A percentile compares a stretch with the other conserved stretches of the same genome.
Evolutionary conservation across 1,140 invertebrate species (phyloP).

Genomic region (Pteromalus puparum): DNA sequence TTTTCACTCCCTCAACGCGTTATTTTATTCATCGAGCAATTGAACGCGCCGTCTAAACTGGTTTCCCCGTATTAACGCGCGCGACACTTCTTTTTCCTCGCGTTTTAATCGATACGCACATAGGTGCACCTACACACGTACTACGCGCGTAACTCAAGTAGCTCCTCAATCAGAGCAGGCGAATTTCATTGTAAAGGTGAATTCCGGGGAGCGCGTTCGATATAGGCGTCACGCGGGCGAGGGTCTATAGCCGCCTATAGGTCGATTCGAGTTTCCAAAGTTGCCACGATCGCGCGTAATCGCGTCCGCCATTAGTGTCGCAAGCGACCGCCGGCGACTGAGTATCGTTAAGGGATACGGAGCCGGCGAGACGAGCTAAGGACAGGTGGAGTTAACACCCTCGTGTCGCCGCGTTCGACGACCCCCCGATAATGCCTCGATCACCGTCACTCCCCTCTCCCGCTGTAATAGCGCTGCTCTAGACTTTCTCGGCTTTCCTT

Average conservation of each 20-base stretch:
- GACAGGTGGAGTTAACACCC: constrained; percentile 67
- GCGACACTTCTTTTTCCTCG: constrained; percentile 8
- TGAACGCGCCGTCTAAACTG: neutral
- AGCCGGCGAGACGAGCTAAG: constrained; percentile 54
- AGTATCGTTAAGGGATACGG: constrained; percentile 61
- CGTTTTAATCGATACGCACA: constrained; percentile 8
- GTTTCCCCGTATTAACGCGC: neutral
- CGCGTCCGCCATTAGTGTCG: constrained; percentile 64
- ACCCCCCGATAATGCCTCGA: constrained; percentile 43
- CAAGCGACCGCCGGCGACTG: constrained; percentile 46
- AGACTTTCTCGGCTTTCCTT: neutral
- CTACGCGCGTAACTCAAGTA: neutral
- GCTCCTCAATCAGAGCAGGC: constrained; percentile 58
- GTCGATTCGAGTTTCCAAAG: constrained; percentile 61
- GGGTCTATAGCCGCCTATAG: neutral
- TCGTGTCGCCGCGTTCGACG: constrained; percentile 55
- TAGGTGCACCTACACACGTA: neutral
- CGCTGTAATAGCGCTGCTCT: neutral
- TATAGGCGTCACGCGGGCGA: neutral
- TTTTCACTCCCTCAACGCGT: neutral
- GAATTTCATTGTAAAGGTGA: constrained; percentile 50
- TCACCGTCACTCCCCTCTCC: neutral
- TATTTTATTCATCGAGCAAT: constrained; percentile 35
- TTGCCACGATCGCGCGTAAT: constrained; percentile 62
- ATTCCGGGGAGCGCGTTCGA: neutral